Evolutionary conservation across 2,113 vertebrate species (phyloP), one percentile per base, ranked within the genome.

Genomic region (Sylvia atricapilla): DNA sequence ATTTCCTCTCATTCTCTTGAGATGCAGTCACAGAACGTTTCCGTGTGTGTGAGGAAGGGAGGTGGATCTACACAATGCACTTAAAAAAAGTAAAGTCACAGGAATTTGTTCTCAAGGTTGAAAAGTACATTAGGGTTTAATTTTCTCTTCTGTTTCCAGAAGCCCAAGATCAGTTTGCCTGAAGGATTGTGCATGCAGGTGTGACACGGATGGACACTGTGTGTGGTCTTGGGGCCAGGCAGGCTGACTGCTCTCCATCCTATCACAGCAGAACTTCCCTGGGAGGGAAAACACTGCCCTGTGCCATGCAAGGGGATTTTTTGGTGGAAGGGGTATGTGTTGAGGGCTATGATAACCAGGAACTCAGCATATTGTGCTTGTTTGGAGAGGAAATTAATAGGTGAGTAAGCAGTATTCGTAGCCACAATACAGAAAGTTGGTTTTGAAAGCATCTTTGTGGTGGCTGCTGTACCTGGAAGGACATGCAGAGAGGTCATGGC

Each of bases 81-180:
- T 84, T 74, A 37, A 75, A 91, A 95, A 90, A 80, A 44, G 14
- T 90, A 44, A 81, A 75, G 77, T 92, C 19, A 76, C 1, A 5
- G 37, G 77, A 73, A 74, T 79, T 59, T 77, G 21, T 62, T 85
- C 41, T 90, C 15, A 15, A 50, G 23, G 58, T 28, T 47, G 60
- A 74, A 90, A 95, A 95, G 55, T 41, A 56, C 49, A 15, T 47
- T 60, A 41, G 23, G 53, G 22, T 37, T 3, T 76, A n/a, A 70
- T 68, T 92, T 96, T 49, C 58, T 79, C 28, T 88, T 87, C 46
- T 62, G 18, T 94, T 87, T 93, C 87, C 75, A 70, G 47, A 92
- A 88, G 50, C 47, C 50, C 62, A 47, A 56, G 53, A 60, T 39
- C 60, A 44, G 30, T 88, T 86, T 85, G 28, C 59, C 39, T 66